Base-by-base conservation (phyloP, 1,140 invertebrate genomes). In the Pachypeltis micranthus region DNA sequence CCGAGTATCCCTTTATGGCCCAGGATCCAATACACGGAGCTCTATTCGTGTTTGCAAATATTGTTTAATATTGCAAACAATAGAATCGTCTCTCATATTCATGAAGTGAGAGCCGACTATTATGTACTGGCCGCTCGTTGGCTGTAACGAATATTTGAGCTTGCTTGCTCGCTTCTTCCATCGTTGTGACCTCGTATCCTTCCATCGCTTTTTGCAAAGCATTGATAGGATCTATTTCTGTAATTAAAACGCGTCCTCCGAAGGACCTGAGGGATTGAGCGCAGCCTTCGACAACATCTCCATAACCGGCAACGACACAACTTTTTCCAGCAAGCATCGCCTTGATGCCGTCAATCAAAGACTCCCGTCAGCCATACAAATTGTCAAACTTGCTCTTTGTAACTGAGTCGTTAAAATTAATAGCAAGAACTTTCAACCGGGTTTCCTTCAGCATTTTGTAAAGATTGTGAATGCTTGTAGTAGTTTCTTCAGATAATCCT, bases 341-440 rank as follows among this genome's bases (percentile, higher is more conserved):
- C 76, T 99, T 99, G 68, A 99, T 96, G 62, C 97, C 97, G 81
- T 99, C 97, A 66, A 96, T 88, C 7, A 99, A 78, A 1, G 95
- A 98, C 76, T 99, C 97, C 61, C 96, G 85, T 71, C 96, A 98
- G 65, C 97, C 97, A 77, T 99, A 99, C 26, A 99, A 76, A 74
- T 99, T 99, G 75, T 99, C 97, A 78, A 99, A 99, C 79, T 99
- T 99, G 76, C 94, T 98, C 89, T 91, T 98, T 16, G 95, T 98
- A 0, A 98, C 96, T 7, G 94, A 96, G 75, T 98, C 95, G 74
- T 98, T 98, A 10, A 99, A 94, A 79, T 98, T 98, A 68, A 98
- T 94, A 10, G 93, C 90, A 31, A 94, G 94, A 26, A 96, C 83
- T 79, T 94, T 96, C 0, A 99, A 79, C 62, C 80, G 81, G 21